Conservation (phyloP, 2,888 invertebrate genomes). For the Pherbina coryleti region DNA sequence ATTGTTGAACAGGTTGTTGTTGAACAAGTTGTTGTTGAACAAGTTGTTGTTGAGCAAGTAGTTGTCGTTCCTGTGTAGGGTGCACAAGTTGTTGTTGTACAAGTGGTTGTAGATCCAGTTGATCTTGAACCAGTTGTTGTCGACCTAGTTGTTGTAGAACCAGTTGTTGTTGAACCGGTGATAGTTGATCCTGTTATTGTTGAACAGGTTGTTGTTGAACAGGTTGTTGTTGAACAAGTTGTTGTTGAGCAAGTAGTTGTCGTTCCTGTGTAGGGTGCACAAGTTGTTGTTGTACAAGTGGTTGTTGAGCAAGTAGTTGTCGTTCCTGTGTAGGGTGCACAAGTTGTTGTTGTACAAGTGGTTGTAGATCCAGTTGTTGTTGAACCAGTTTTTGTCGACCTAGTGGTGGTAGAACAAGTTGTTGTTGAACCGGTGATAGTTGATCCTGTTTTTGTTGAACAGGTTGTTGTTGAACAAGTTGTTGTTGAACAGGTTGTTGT, state of each 20-base stretch:
- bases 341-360: conserved; percentile 1
- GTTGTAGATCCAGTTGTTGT: neutral
- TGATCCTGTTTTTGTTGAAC: neutral
- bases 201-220: conserved; percentile 4
- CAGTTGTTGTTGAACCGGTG: neutral
- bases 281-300: neutral
- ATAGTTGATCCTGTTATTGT: neutral
- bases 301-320: neutral
- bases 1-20: neutral
- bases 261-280: neutral
- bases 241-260: conserved; percentile 11
- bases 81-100: conserved; percentile 14
- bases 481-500: neutral
- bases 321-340: neutral
- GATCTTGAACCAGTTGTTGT: neutral
- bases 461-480: neutral
- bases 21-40: conserved; percentile 6
- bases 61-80: neutral
- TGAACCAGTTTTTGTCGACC: neutral
- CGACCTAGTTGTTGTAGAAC: neutral
- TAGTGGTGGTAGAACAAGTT: neutral
- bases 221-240: conserved; percentile 8
- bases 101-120: neutral
- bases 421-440: neutral
- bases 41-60: neutral